Base-by-base conservation (phyloP, 1,140 invertebrate species). In the Diorhabda elongata region DNA sequence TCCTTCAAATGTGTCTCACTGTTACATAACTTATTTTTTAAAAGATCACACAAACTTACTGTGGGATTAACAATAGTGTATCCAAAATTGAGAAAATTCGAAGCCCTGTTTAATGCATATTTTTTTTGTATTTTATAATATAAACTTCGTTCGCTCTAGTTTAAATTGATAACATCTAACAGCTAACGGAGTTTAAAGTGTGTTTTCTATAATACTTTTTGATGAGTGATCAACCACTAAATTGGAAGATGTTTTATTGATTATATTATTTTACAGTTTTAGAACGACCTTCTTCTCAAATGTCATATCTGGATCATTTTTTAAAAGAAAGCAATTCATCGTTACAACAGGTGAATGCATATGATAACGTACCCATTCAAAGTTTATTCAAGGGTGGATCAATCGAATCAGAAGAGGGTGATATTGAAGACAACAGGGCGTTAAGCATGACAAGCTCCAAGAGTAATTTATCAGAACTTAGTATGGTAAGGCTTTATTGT, bases 251-350 rank as follows among this genome's bases (percentile, higher is more conserved):
- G 42, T 62, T 44, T 7, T 44, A 62, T 11, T 42, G 43, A 42
- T 42, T 44, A 44, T 42, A 62, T 56, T 69, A 7, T 67, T 75
- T 86, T 86, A 77, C 84, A 94, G 92, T 94, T 86, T 83, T 92
- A 84, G 92, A 94, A 81, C 84, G 92, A 75, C 92, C 92, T 67
- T 88, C 91, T 58, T 95, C 93, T 58, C 92, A 94, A 82, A 91
- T 94, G 88, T 95, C 92, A 69, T 93, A 94, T 82, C 82, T 94
- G 74, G 92, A 95, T 79, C 92, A 94, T 76, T 95, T 96, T 80
- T 82, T 95, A 72, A 95, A 94, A 81, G 92, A 95, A 81, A 87
- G 88, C 7, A 80, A 77, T 63, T 76, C 75, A 41, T 72, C 72
- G 44, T 73, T 71, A 8, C 73, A 76, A 58, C 77, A 81, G 67